Base-by-base conservation (phyloP, 2,888 invertebrate species). In the Meganola albula region DNA sequence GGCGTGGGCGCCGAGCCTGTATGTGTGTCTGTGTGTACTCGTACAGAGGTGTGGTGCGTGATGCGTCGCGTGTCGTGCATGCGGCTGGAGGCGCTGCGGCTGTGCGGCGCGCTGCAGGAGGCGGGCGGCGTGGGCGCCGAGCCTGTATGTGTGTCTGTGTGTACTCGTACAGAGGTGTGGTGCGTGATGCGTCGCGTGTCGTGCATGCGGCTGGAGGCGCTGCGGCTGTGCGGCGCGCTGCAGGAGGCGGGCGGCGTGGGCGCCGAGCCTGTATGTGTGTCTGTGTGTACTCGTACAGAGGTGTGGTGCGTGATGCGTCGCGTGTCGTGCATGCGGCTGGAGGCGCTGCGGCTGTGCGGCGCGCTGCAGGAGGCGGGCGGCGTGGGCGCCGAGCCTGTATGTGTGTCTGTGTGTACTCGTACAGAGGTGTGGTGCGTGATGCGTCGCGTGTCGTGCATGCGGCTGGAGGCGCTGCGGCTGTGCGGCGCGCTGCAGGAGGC, bases 241-340 rank as follows among this genome's bases (percentile, higher is more conserved):
- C 94, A n/a, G n/a, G n/a, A n/a, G 94, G 49, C 90, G 91, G 94
- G 97, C 63, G 90, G 97, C 43, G 98, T 97, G 72, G 98, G 98
- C 7, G 20, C 20, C 20, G 98, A 97, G 85, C 96, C 97, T n/a
- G n/a, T n/a, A n/a, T n/a, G n/a, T n/a, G n/a, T n/a, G n/a, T n/a
- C n/a, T n/a, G n/a, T n/a, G n/a, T n/a, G n/a, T n/a, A n/a, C n/a
- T n/a, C n/a, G n/a, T n/a, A n/a, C n/a, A n/a, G n/a, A n/a, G n/a
- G n/a, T n/a, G n/a, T n/a, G n/a, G n/a, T n/a, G n/a, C n/a, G n/a
- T n/a, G n/a, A n/a, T n/a, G n/a, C n/a, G n/a, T n/a, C 69, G 94
- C 96, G 1, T 98, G 98, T 98, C 93, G 93, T 41, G 20, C 20
- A n/a, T n/a, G 4, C 90, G 98, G 63, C 88, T 93, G 40, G 88